These are phyloP conservation scores for Tauraco erythrolophus DNA, from an alignment of 2,113 vertebrate genomes.

Conservation along the genomic window DNA sequence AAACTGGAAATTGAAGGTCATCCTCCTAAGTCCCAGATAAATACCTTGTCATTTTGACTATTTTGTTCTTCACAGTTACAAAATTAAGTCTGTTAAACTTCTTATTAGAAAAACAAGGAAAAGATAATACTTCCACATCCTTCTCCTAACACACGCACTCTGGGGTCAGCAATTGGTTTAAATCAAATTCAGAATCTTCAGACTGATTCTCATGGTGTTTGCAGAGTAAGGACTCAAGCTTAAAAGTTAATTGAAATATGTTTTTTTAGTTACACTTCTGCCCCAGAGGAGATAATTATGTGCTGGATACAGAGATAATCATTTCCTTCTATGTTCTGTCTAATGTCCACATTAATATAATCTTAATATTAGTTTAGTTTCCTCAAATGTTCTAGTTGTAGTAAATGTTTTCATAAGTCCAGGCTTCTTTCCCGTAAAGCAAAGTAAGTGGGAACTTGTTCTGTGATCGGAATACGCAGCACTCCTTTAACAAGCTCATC, in stretches of 20 bases:
- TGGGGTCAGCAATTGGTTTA: not conserved
- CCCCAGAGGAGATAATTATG: not conserved
- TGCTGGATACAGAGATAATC: not conserved
- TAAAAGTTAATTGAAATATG: not conserved
- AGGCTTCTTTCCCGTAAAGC: not conserved
- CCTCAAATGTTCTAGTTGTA: not conserved
- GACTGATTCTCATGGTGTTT: not conserved
- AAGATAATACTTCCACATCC: not conserved
- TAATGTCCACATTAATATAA: not conserved
- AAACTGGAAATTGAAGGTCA: not conserved
- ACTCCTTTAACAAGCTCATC: slow-evolving; percentile 5
- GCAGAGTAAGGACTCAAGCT: not conserved
- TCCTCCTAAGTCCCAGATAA: not conserved
- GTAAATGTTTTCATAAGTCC: not conserved
- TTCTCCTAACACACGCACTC: not conserved
- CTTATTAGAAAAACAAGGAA: not conserved
- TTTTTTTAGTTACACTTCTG: not conserved
- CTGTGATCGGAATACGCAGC: not conserved
- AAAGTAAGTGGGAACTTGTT: not conserved
- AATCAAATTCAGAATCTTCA: not conserved
- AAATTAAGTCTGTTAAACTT: not conserved
- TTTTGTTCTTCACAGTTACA: not conserved
- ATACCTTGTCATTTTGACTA: not conserved
- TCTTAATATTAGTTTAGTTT: not conserved
- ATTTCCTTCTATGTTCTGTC: not conserved